Conservation (phyloP, 1,140 invertebrate species). For the Leptopilina boulardi region DNA sequence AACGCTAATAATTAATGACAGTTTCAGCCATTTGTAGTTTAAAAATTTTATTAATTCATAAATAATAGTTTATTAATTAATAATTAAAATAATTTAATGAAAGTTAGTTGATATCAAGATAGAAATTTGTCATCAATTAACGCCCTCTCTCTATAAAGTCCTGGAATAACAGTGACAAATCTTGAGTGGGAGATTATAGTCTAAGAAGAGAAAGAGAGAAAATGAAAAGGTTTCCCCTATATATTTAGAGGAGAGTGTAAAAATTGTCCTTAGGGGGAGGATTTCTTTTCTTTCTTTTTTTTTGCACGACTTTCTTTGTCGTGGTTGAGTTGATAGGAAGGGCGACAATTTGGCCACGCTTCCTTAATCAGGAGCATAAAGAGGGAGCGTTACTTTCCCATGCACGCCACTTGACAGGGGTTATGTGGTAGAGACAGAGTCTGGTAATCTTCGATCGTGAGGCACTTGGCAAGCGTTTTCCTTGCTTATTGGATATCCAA, state of each 20-base stretch:
- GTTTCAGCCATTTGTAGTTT: too few relatives aligned
- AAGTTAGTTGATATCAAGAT: too few relatives aligned
- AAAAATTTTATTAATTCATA: too few relatives aligned
- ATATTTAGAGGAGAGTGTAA: background rate
- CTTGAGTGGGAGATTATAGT: background rate
- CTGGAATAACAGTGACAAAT: background rate
- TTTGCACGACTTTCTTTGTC: too few relatives aligned
- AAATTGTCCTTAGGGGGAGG: constrained; percentile 7
- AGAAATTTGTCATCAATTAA: background rate
- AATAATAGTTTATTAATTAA: too few relatives aligned
- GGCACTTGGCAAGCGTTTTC: constrained; percentile 32
- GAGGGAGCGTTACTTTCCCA: background rate
- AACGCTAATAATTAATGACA: too few relatives aligned
- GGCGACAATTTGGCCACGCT: constrained; percentile 30
- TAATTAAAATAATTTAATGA: too few relatives aligned
- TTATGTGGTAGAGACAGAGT: background rate
- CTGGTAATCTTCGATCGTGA: constrained; percentile 20
- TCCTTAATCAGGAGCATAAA: constrained; percentile 10
- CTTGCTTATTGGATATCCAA: constrained; percentile 32
- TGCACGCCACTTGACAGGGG: background rate
- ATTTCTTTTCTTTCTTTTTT: too few relatives aligned
- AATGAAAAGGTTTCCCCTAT: background rate
- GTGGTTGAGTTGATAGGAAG: background rate
- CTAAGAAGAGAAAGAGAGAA: background rate
- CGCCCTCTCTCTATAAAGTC: background rate